These are phyloP conservation scores for Bolinopsis microptera DNA, from an alignment of 37 sponge, comb jelly and placozoan genomes.

Conservation along the genomic window DNA sequence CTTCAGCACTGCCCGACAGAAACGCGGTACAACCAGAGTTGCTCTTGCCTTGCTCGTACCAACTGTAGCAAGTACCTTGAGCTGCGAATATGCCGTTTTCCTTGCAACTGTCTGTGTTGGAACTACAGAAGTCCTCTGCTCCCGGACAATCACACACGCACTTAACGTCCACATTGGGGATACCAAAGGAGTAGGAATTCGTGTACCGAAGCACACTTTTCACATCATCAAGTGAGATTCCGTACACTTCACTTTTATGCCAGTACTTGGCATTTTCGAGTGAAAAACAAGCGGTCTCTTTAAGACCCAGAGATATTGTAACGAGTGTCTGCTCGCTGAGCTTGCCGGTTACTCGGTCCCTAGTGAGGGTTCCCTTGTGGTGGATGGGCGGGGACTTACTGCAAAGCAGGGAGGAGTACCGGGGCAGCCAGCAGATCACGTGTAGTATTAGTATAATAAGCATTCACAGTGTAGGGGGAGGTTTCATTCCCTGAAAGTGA, in stretches of 20 bases:
- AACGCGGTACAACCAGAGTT: background rate
- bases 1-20: background rate
- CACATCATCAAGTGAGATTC: constrained; percentile 19
- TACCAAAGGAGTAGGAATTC: constrained; percentile 40
- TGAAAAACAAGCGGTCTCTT: constrained; percentile 50
- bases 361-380: background rate
- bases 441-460: background rate
- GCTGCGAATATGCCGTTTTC: constrained; percentile 6
- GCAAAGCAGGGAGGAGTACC: background rate
- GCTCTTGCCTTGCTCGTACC: background rate
- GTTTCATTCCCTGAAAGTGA: background rate
- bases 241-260: background rate
- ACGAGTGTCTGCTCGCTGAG: constrained; percentile 42
- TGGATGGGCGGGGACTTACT: constrained; percentile 55
- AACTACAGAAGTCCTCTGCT: constrained; percentile 52
- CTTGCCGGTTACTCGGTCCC: constrained; percentile 41
- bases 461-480: background rate
- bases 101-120: constrained; percentile 49
- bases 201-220: constrained; percentile 26
- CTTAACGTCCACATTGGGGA: constrained; percentile 26
- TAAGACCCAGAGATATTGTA: constrained; percentile 16
- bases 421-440: background rate
- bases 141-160: constrained; percentile 61
- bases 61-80: constrained; percentile 4
- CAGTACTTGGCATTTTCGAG: background rate